Base-by-base conservation (phyloP, 2,888 invertebrate species). In the Oligia latruncula region DNA sequence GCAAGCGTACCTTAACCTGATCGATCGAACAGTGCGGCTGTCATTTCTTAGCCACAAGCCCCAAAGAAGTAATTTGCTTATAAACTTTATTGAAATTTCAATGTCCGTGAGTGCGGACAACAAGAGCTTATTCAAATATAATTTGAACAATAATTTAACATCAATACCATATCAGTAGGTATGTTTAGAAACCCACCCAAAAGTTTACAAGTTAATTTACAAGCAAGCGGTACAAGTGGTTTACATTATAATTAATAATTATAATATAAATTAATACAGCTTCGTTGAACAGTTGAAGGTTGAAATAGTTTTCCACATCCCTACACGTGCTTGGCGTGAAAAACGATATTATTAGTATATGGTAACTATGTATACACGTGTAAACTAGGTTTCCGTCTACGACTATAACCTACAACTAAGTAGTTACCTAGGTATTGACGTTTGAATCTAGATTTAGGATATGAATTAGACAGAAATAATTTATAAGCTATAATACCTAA, bases 161-260 rank as follows among this genome's bases (percentile, higher is more conserved):
- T 49, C 58, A 62, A 71, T 71, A 71, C 49, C 62, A n/a, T 64
- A 74, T 66, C 65, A 49, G 52, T 62, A 8, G 15, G 15, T 29
- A 62, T 35, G 20, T 52, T 74, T 5, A 52, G n/a, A 62, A 74
- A 52, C 20, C 17, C 0, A 23, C 64, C 73, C 79, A 40, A 72
- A 67, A 83, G n/a, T 82, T 83, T 49, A 11, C 8, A 46, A 83
- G 58, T 83, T 71, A 74, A 74, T 74, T 71, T 5, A 70, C 52
- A 58, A 82, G 65, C 73, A 72, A 46, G 29, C 13, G 70, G 40
- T 65, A 68, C 60, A 70, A 75, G 67, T 65, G n/a, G 49, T 60
- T 65, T 40, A 49, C 20, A 70, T 66, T 65, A 58, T 43, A 58
- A 70, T 23, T 52, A 40, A 60, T 55, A 40, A 40, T 40, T 40